phyloP scores from a whole-genome alignment of 2,888 invertebrate genomes.

The Parapristionchus giblindavisi region DNA sequence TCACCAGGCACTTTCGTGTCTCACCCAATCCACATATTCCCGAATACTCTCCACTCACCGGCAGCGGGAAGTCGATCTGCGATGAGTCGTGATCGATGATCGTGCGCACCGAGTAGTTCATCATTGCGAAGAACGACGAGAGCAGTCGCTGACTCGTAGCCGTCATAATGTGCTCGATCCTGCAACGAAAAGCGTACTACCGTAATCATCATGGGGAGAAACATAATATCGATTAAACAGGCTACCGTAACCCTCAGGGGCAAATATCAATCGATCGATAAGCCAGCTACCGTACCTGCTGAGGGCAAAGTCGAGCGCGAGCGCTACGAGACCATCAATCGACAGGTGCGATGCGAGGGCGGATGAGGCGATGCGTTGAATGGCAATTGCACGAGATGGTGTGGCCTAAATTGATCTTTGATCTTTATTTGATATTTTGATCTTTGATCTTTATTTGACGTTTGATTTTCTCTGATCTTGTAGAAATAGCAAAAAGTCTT shows the following conservation, averaged over 20 bases:
- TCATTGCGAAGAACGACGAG: conserved; percentile 94
- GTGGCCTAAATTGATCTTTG: conserved; percentile 14
- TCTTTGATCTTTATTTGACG: neutral
- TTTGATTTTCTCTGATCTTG: neutral
- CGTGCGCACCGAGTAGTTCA: conserved; percentile 87
- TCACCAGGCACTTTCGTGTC: too few species aligned
- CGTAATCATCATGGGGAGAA: neutral
- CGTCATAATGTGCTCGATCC: conserved; percentile 95
- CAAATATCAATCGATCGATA: neutral
- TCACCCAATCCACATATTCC: too few species aligned
- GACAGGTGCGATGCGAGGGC: conserved; percentile 86
- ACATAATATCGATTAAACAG: too few species aligned
- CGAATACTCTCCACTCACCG: too few species aligned
- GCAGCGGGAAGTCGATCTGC: conserved; percentile 91
- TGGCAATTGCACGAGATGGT: conserved; percentile 73
- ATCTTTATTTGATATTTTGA: neutral
- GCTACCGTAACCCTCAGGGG: too few species aligned
- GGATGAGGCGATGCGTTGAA: conserved; percentile 81
- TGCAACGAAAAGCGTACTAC: conserved; percentile 66
- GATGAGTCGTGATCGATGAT: conserved; percentile 90
- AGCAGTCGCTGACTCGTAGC: conserved; percentile 95
- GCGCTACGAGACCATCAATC: conserved; percentile 90
- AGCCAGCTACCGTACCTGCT: conserved; percentile 69
- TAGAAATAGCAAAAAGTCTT: neutral
- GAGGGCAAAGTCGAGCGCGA: conserved; percentile 88